phyloP scores from a whole-genome alignment of 2,113 vertebrate species.

The Microcebus murinus region DNA sequence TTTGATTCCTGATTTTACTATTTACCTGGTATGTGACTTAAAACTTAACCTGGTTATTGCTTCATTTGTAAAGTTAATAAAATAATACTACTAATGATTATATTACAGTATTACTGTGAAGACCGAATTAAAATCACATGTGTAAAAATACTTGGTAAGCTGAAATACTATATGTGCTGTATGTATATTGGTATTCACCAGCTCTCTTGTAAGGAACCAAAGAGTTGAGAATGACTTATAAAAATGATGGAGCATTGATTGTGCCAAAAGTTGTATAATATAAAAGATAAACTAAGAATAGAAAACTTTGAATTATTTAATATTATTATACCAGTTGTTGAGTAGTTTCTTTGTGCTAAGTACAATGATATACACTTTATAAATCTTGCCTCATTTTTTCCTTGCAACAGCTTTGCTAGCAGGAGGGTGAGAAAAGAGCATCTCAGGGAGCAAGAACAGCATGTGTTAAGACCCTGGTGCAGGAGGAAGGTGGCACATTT shows the following conservation, averaged over 20 bases:
- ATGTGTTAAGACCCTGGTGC: not conserved
- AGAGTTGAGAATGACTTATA: constrained; percentile 36
- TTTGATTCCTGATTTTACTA: constrained; percentile 6
- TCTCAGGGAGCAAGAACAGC: not conserved
- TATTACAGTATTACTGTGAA: constrained; percentile 15
- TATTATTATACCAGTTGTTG: constrained; percentile 2
- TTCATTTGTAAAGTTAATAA: constrained; percentile 44
- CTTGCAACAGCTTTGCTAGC: not conserved
- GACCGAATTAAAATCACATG: constrained; percentile 27
- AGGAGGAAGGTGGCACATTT: not conserved
- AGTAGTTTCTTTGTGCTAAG: constrained; percentile 31
- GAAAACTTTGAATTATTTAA: constrained; percentile 5
- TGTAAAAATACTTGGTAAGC: not conserved
- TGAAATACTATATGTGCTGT: not conserved
- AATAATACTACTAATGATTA: not conserved
- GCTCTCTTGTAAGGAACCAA: constrained; percentile 12
- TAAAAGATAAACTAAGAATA: constrained; percentile 28
- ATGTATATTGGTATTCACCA: constrained; percentile 1
- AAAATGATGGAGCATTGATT: constrained; percentile 19
- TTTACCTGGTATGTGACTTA: not conserved
- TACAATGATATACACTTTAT: not conserved
- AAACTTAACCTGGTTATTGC: constrained; percentile 7
- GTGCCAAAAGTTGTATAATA: constrained; percentile 3
- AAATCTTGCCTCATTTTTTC: not conserved
- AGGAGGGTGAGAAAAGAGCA: not conserved